Percentiles rank a stretch among this genome's conserved stretches.
phyloP scores from a whole-genome alignment of 2,797 vertebrate species.

The Typhlichthys eigenmanni region DNA sequence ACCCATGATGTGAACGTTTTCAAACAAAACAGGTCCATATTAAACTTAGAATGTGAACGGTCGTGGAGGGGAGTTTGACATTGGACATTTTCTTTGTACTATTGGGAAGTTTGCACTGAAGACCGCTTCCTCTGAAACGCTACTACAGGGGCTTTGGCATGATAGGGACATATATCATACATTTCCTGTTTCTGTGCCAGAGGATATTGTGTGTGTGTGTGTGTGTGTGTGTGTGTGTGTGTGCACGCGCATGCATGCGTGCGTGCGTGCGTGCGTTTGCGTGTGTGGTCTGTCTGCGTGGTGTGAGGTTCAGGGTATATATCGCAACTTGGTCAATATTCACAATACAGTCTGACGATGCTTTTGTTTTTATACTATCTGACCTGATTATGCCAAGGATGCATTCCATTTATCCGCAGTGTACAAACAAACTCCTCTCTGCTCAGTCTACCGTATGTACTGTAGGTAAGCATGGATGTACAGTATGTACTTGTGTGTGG shows the following conservation, averaged over 20 bases:
- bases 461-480: conserved; percentile 53
- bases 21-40: conserved; percentile 1
- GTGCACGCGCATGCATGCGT: conserved; percentile 39
- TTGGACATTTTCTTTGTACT: conserved; percentile 55
- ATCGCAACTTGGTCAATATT: conserved; percentile 37
- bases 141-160: conserved; percentile 3
- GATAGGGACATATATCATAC: conserved; percentile 31
- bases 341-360: conserved; percentile 52
- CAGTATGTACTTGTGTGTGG: conserved; percentile 49
- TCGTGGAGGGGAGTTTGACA: no score
- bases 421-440: conserved; percentile 42
- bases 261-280: conserved; percentile 16
- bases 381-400: conserved; percentile 77
- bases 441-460: conserved; percentile 22
- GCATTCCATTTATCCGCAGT: conserved; percentile 66
- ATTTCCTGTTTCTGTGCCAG: conserved; percentile 30
- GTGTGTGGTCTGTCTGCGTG: conserved; percentile 54
- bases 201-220: conserved; percentile 46
- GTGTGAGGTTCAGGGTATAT: conserved; percentile 23
- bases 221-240: conserved; percentile 42
- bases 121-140: conserved; percentile 22
- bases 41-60: no score
- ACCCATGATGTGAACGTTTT: conserved; percentile 48
- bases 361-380: conserved; percentile 73
- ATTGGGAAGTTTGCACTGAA: conserved; percentile 38